Base-by-base conservation (phyloP, 2,888 invertebrate species). In the Caenorhabditis sp. region DNA sequence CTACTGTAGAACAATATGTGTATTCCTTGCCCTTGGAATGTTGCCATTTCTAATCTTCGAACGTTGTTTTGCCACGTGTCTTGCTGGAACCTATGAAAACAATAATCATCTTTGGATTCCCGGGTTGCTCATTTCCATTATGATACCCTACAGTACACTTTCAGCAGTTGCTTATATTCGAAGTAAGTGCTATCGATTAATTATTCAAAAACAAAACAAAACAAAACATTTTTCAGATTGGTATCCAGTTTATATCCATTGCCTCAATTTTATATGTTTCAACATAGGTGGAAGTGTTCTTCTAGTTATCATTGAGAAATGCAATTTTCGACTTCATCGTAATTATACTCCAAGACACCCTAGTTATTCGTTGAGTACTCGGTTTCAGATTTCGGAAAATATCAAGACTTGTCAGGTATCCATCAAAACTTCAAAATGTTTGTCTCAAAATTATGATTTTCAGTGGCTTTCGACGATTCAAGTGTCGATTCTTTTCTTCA, bases 371-470 rank as follows among this genome's bases (percentile, higher is more conserved):
- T 31, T 73, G 20, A 73, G 68, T 36, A 61, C 68, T 49, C 65
- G 73, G 5, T 73, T 65, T 50, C 73, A 73, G 68, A 59, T 73
- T 8, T 68, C 73, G 1, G 73, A 73, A 53, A 73, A 73, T 62
- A 61, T 73, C 38, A 73, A 73, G 65, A 73, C 73, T 52, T 68
- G 73, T 31, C 65, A 43, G n/a, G 59, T 59, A 49, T 53, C 23
- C 5, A 8, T 23, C 14, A n/a, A n/a, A n/a, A n/a, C n/a, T n/a
- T n/a, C n/a, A n/a, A n/a, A n/a, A n/a, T n/a, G n/a, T n/a, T n/a
- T n/a, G n/a, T n/a, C n/a, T n/a, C n/a, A n/a, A 38, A 7, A 43
- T 36, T 43, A 5, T 23, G 3, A 20, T 43, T 59, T 59, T 25
- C 59, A 73, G 59, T 73, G 73, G 73, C 56, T 73, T 10, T 65